Base-by-base conservation (phyloP, 2,113 vertebrate species). In the Lutjanus erythropterus region DNA sequence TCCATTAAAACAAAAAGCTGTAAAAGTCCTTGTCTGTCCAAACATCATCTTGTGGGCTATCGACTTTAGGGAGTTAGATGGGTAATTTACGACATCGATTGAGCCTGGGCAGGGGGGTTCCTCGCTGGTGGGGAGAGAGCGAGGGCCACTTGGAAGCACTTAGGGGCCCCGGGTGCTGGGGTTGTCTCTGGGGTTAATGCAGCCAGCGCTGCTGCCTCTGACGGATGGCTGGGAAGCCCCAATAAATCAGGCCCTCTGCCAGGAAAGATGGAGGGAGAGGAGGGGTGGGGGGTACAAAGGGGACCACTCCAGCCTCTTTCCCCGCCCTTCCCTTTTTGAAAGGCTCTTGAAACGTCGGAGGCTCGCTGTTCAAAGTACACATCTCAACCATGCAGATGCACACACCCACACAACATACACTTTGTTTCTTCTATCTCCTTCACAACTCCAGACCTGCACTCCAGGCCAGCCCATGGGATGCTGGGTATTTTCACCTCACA, bases 131-230 rank as follows among this genome's bases (percentile, higher is more conserved):
- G 60, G 52, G 78, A 82, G 78, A 82, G 86, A 84, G 87, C 25
- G 68, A 86, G 88, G 89, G 84, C 89, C 89, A 89, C 89, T 92
- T 85, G 86, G 86, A 91, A 90, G 89, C 91, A 93, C 93, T 94
- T 92, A 90, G 89, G 88, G 90, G 89, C 89, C 86, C 72, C 52
- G 75, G 81, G 87, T 84, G 81, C 85, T 47, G 64, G 85, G 91
- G 89, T 87, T 91, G 92, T 93, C 94, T 93, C 87, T 85, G 87
- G 89, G 94, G 92, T 94, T 94, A 94, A 94, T 94, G 94, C 89
- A 94, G 89, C 88, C 82, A 73, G 82, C 58, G 84, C 83, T 83
- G 88, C 86, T 52, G 58, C 75, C 75, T 87, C 90, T 93, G 92
- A 94, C 78, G 80, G 90, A 94, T 94, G 89, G 87, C 86, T 88